Evolutionary conservation across 2,797 vertebrate species (phyloP), one percentile per base, ranked within the genome.

Genomic region (Amphiprion clarkii): DNA sequence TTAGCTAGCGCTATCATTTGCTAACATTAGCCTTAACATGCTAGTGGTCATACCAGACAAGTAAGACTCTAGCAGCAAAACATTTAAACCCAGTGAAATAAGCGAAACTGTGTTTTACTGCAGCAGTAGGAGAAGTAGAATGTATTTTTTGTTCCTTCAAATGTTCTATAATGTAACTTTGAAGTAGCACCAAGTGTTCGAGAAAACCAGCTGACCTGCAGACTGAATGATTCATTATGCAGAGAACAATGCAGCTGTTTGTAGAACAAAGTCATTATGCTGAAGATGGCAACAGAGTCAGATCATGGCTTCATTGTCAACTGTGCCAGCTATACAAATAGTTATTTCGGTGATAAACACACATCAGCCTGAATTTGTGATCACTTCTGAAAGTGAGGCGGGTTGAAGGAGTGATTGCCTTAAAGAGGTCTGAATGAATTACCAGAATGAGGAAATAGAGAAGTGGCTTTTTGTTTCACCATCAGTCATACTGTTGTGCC

Each of bases 251-350:
- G 36, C 53, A 49, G 17, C 67, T 6, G 74, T 80, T 74, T 76
- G 85, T 72, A 74, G 78, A 84, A 83, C 74, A 75, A 82, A 87
- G 74, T 44, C 42, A 75, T 59, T 19, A 57, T 8, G 53, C 66
- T 70, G 63, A 72, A 21, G 78, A 79, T 48, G 78, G 82, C 79
- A 85, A 81, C 67, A 68, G 49, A 46, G 59, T 9, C 48, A 10
- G 51, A 86, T 75, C 70, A 74, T 27, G 65, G 72, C 64, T 23
- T 63, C 79, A 76, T 56, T 78, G 87, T 84, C 57, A 42, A 29
- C 54, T 3, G 31, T 10, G 52, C 57, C 65, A 56, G 55, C n/a
- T 57, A 7, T 14, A 40, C 39, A 58, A 40, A 67, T 21, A 63
- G 55, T 6, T 0, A 10, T 55, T 42, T 10, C 6, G 51, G 21